phyloP scores from a whole-genome alignment of 2,888 invertebrate species.

The Torymus tubicola region DNA sequence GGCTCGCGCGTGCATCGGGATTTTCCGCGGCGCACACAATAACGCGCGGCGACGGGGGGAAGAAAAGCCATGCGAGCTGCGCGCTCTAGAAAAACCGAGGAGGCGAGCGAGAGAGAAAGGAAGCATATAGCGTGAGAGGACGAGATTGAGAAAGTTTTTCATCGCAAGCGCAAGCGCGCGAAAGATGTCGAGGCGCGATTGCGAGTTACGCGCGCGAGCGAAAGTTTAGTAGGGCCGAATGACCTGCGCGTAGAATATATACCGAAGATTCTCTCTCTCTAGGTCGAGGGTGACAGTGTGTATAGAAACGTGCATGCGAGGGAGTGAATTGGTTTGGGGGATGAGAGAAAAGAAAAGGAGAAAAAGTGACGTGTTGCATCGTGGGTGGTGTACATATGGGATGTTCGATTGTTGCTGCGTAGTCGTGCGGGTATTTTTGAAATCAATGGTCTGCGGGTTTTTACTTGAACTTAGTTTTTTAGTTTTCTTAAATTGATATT shows the following conservation, averaged over 20 bases:
- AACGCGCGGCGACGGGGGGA: slow-evolving; percentile 19
- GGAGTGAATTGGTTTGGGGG: slow-evolving; percentile 22
- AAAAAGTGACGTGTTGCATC: slow-evolving; percentile 38
- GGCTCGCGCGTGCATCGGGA: slow-evolving; percentile 9
- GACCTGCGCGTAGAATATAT: neutral
- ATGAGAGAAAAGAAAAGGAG: slow-evolving; percentile 1
- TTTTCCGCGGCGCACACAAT: slow-evolving; percentile 21
- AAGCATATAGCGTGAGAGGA: slow-evolving; percentile 43
- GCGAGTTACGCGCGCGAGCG: slow-evolving; percentile 60
- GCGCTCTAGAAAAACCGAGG: slow-evolving; percentile 31
- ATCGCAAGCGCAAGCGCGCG: slow-evolving; percentile 55
- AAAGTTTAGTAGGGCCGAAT: slow-evolving; percentile 56
- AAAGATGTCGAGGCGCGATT: slow-evolving; percentile 64
- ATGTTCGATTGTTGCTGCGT: slow-evolving; percentile 28
- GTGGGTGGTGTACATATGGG: neutral
- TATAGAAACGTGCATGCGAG: neutral
- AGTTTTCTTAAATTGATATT: neutral
- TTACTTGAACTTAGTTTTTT: neutral
- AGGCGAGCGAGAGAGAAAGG: slow-evolving; percentile 29
- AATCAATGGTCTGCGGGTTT: neutral
- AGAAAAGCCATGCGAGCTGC: slow-evolving; percentile 10
- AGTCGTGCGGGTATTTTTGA: slow-evolving; percentile 32
- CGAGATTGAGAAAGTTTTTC: slow-evolving; percentile 68
- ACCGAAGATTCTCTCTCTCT: slow-evolving; percentile 27
- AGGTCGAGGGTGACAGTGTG: neutral